Evolutionary conservation across 2,797 vertebrate genomes (phyloP).

Genomic region (Apodemus agrarius): DNA sequence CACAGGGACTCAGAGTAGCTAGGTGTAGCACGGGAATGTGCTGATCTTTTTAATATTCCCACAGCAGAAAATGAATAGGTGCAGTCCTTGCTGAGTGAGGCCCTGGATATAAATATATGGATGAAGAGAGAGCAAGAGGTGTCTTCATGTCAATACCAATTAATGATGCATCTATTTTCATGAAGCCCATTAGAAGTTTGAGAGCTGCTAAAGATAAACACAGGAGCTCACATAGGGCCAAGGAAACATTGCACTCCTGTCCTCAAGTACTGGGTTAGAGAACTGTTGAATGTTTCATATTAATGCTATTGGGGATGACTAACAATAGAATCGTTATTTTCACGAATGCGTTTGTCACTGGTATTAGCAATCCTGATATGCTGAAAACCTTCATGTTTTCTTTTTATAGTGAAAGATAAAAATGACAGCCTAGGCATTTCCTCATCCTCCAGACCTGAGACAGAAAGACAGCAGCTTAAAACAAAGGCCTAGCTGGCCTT

Average conservation of each 20-base stretch:
- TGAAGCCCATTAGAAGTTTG: not conserved
- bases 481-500: too few species aligned
- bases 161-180: not conserved
- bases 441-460: not conserved
- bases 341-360: not conserved
- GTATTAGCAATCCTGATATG: not conserved
- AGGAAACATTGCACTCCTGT: not conserved
- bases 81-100: not conserved
- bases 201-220: not conserved
- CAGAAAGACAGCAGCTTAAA: not conserved
- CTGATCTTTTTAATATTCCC: too few species aligned
- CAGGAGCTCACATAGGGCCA: not conserved
- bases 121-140: not conserved
- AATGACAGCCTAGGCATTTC: not conserved
- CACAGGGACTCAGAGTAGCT: too few species aligned
- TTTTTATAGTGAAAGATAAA: constrained; percentile 20
- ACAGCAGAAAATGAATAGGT: not conserved
- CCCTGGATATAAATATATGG: not conserved
- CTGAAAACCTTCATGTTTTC: not conserved
- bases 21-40: too few species aligned
- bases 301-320: not conserved
- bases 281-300: not conserved
- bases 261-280: not conserved
- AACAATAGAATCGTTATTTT: not conserved
- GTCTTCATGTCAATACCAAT: not conserved